Base-by-base conservation (phyloP, 2,888 invertebrate genomes). In the Megamerina dolium region DNA sequence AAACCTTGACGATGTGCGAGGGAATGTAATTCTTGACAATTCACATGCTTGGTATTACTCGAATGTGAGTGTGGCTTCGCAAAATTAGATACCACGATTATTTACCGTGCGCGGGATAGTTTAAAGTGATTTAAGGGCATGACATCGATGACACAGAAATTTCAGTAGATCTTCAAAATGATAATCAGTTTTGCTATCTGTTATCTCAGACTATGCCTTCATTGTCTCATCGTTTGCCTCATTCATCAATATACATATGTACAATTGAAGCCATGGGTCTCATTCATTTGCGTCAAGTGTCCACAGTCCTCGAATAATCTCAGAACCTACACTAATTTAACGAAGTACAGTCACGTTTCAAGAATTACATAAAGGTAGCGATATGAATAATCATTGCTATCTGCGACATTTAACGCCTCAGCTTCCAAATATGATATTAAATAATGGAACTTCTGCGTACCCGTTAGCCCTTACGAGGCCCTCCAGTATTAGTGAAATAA, bases 251-350 rank as follows among this genome's bases (percentile, higher is more conserved):
- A 37, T 21, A 16, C 29, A n/a, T 5, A 37, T 37, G n/a, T n/a
- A n/a, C n/a, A n/a, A n/a, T n/a, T n/a, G n/a, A 12, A 37, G 30
- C 37, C 37, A 37, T 27, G 37, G 29, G 17, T 37, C 37, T 3
- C 37, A 16, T 2, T 21, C 3, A 14, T 37, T 29, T 12, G 27
- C 13, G 5, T 9, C n/a, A 12, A 37, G 19, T 17, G 37, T 29
- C 13, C n/a, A 12, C 12, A 37, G 30, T 16, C 37, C 37, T 6
- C 19, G 23, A 30, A 30, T 30, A 3, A 30, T 13, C 13, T 30
- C 30, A n/a, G 30, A 12, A n/a, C 13, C 30, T 8, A n/a, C 30
- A 13, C 2, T 30, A 30, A 9, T 2, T 3, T 30, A n/a, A 30
- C 26, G 26, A 8, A 26, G 12, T 12, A n/a, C n/a, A 26, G 9